Base-by-base conservation (phyloP, 2,113 vertebrate species). In the Galbula dea region DNA sequence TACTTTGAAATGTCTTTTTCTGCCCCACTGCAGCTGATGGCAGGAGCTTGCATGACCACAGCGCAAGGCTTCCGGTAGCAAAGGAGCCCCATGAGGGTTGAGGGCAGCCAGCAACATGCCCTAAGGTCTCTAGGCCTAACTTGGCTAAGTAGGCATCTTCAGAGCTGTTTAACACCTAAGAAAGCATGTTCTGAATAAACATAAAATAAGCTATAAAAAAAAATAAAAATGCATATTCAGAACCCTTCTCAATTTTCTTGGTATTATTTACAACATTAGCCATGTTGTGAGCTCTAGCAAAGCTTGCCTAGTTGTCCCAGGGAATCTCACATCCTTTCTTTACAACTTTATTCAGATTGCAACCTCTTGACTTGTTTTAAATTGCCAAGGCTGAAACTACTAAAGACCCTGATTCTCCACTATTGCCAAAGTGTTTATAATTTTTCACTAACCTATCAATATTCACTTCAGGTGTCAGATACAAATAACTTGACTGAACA, bases 31-130 rank as follows among this genome's bases (percentile, higher is more conserved):
- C 23, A 30, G 36, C 52, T 2, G 3, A 41, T 2, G 1, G 13
- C 69, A 39, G 73, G 39, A 81, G n/a, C 24, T 32, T 4, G 3
- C 26, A 4, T 2, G 16, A 10, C 23, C 2, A 1, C 0, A 46
- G 29, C 10, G 2, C 1, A 0, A 9, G 2, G 17, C 11, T 49
- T 20, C 26, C 11, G 3, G 36, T 39, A 59, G 6, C 0, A 0
- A 73, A 49, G 37, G 22, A 23, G 8, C 8, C 19, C 7, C 10
- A 7, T 0, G 3, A 4, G 5, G 39, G 26, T 49, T 59, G 7
- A 63, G n/a, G 37, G 30, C 36, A 68, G 71, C 12, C 66, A 26
- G 46, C 34, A 78, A 8, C 0, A 0, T 1, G 12, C 2, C 26
- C 27, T 10, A 5, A 2, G 3, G 2, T 17, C 15, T 12, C n/a